These are phyloP conservation scores for Macroramphosus scolopax DNA, from an alignment of 2,797 vertebrate genomes.

Conservation along the genomic window DNA sequence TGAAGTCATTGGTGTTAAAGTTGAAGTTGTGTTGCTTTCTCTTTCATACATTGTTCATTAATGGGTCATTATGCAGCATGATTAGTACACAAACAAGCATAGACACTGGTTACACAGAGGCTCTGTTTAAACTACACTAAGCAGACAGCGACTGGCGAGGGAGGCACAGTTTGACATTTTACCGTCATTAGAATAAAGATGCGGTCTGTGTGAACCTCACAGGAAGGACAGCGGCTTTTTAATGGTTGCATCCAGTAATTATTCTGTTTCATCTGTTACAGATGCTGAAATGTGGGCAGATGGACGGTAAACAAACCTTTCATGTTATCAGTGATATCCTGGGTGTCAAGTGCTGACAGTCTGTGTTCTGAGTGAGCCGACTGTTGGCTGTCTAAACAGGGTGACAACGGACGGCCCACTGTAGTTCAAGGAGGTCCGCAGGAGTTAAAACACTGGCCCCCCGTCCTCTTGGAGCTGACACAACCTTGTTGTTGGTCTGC, in stretches of 20 bases:
- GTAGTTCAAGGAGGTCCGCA: slow-evolving; percentile 55
- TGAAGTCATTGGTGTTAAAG: too few relatives aligned
- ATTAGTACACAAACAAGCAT: too few relatives aligned
- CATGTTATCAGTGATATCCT: slow-evolving; percentile 42
- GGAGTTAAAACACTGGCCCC: slow-evolving; percentile 56
- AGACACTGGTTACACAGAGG: too few relatives aligned
- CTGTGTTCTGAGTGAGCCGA: slow-evolving; percentile 31
- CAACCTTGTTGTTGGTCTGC: slow-evolving; percentile 26
- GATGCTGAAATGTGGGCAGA: slow-evolving; percentile 52
- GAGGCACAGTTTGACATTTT: too few relatives aligned
- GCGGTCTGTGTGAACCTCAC: slow-evolving; percentile 15
- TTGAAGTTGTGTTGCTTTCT: too few relatives aligned
- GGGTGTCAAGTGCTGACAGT: slow-evolving; percentile 54
- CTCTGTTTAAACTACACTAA: too few relatives aligned
- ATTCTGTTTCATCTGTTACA: slow-evolving; percentile 63
- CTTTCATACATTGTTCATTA: too few relatives aligned
- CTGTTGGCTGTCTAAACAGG: slow-evolving; percentile 59
- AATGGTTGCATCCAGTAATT: slow-evolving; percentile 48
- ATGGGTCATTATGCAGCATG: too few relatives aligned
- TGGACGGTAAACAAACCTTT: slow-evolving; percentile 56
- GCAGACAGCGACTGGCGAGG: too few relatives aligned
- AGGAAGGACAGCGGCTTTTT: slow-evolving; percentile 33
- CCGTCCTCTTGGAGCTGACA: slow-evolving; percentile 45
- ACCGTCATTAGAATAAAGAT: slow-evolving; percentile 10
- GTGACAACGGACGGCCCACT: slow-evolving; percentile 30